Evolutionary conservation across 2,888 invertebrate genomes (phyloP).

Genomic region (Punctoribates punctum): DNA sequence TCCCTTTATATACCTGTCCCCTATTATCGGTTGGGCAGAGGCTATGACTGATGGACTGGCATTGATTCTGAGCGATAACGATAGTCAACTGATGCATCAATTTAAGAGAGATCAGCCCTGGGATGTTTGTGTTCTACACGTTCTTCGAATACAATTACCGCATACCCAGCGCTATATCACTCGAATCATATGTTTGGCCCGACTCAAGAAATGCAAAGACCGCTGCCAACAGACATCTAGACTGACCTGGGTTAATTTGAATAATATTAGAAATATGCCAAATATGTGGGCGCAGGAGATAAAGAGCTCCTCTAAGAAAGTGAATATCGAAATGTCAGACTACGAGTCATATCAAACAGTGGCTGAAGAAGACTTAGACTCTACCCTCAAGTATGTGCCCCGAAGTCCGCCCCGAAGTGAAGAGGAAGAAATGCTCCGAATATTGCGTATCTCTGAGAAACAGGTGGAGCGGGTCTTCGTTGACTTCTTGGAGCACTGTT

Average conservation of each 20-base stretch:
- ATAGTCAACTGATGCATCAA: background rate
- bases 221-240: too few species aligned
- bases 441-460: slow-evolving; percentile 16
- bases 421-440: slow-evolving; percentile 39
- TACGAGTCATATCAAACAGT: too few species aligned
- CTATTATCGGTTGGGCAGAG: slow-evolving; percentile 35
- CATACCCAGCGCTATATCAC: slow-evolving; percentile 36
- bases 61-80: background rate
- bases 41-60: slow-evolving; percentile 28
- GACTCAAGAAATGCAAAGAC: slow-evolving; percentile 1
- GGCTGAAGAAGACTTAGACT: background rate
- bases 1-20: slow-evolving; percentile 35
- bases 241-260: too few species aligned
- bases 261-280: too few species aligned
- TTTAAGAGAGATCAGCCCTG: slow-evolving; percentile 32
- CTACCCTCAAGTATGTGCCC: slow-evolving; percentile 25
- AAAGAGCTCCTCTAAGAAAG: too few species aligned
- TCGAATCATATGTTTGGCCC: slow-evolving; percentile 38
- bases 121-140: slow-evolving; percentile 32
- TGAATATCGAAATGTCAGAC: too few species aligned
- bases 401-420: slow-evolving; percentile 30
- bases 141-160: slow-evolving; percentile 43
- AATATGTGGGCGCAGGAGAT: too few species aligned
- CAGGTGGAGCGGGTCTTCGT: slow-evolving; percentile 33
- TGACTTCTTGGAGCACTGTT: slow-evolving; percentile 43